Base-by-base conservation (phyloP, 2,113 vertebrate species). In the Bagarius yarrelli region DNA sequence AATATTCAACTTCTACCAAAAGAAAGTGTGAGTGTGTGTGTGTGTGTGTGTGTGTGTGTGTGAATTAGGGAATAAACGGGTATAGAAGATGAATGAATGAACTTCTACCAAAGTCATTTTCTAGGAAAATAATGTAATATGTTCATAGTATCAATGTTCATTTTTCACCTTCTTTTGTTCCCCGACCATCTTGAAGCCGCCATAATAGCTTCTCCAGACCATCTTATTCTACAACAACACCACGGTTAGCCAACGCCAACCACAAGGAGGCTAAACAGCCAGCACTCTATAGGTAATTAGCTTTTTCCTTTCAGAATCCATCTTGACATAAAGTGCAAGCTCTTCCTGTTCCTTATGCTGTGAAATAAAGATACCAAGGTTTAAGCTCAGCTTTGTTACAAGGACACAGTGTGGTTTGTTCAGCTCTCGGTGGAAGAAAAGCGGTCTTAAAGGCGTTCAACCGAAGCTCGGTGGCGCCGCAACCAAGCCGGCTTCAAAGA, bases 201-300 rank as follows among this genome's bases (percentile, higher is more conserved):
- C 44, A 52, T 74, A 81, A 81, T 64, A 55, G 16, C 47, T 52
- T 74, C 47, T 61, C 21, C 23, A 60, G 44, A 52, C 8, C 23
- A 36, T 34, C 30, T 53, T 63, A 47, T 47, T 53, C 1, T n/a
- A 81, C 14, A 52, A 30, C 36, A 56, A 63, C 12, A 30, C 21
- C 47, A n/a, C 36, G 12, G 64, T 64, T 81, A 74, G 44, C 52
- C 70, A n/a, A 70, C 57, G 16, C 4, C 40, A 69, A 11, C 52
- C 77, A 55, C 27, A 32, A 70, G 64, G 34, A 70, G 64, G 52
- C 53, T 56, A 57, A 55, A 47, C 21, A 53, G 21, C 50, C 53
- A 44, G 69, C 14, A 25, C 78, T 59, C 44, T 25, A 8, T 56
- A 34, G 52, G 79, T 72, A 73, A 72, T 80, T 80, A 72, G n/a